A percentile compares a stretch with the other conserved stretches of the same genome.
Evolutionary conservation across 2,888 invertebrate genomes (phyloP).

Genomic region (Zaprionus bogoriensis): DNA sequence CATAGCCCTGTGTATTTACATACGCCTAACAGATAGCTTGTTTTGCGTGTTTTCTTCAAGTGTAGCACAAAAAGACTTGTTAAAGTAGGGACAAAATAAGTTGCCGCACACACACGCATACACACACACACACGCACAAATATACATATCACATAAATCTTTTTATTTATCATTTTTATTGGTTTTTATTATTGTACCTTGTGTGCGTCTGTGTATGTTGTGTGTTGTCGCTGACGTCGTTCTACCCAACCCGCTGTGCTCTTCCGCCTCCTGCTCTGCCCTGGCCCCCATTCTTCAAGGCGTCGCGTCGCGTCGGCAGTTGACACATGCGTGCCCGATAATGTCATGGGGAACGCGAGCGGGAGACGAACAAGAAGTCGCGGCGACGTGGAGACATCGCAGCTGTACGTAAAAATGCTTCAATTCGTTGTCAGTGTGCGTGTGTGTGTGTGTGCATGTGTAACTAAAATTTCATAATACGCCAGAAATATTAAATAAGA

Average conservation of each 20-base stretch:
- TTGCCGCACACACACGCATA: constrained; percentile 26
- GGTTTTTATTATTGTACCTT: constrained; percentile 77
- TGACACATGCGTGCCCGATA: constrained; percentile 73
- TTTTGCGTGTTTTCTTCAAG: constrained; percentile 13
- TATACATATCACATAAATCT: constrained; percentile 72
- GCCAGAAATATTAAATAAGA: constrained; percentile 70
- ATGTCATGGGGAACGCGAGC: constrained; percentile 42
- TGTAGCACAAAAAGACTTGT: constrained; percentile 23
- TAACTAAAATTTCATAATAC: constrained; percentile 69
- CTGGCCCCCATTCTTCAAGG: not conserved
- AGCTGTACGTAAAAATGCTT: constrained; percentile 43
- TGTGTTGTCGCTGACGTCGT: constrained; percentile 15
- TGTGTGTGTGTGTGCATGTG: constrained; percentile 32
- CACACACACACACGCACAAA: constrained; percentile 5
- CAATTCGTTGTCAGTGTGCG: constrained; percentile 35
- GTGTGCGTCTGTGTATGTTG: constrained; percentile 11
- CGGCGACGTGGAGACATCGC: constrained; percentile 19
- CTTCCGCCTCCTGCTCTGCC: not conserved
- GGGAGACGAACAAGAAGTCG: not conserved
- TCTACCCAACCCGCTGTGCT: not conserved
- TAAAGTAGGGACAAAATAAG: constrained; percentile 49
- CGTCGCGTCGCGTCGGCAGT: constrained; percentile 48
- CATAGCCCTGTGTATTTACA: too few species aligned
- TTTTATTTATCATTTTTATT: constrained; percentile 79
- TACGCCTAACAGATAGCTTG: not conserved